Evolutionary conservation across 2,888 invertebrate genomes (phyloP).

Genomic region (Cantharis lateralis): DNA sequence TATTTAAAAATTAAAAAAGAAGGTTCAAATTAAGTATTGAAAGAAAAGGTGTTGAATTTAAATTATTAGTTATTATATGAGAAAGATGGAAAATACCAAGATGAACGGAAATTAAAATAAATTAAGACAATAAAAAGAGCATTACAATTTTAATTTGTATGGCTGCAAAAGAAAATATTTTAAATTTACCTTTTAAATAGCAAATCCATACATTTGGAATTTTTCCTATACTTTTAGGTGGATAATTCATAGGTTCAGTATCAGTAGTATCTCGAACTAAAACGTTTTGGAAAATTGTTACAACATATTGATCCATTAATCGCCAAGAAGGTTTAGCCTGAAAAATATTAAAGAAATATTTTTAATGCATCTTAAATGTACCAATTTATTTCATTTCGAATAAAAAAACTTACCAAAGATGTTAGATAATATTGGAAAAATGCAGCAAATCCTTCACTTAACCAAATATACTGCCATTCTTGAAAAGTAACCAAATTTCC

Average conservation of each 20-base stretch:
- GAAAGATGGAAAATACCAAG: no score
- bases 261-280: slow-evolving; percentile 59
- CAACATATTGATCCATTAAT: slow-evolving; percentile 20
- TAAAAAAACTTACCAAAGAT: slow-evolving; percentile 14
- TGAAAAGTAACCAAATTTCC: slow-evolving; percentile 55
- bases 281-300: slow-evolving; percentile 57
- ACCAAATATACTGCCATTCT: slow-evolving; percentile 18
- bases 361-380: not conserved
- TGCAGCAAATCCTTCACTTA: slow-evolving; percentile 25
- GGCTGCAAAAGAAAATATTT: no score
- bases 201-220: slow-evolving; percentile 51
- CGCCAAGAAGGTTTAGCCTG: slow-evolving; percentile 18
- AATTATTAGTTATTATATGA: no score
- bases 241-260: slow-evolving; percentile 60
- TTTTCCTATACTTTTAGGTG: slow-evolving; percentile 61
- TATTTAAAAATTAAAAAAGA: no score
- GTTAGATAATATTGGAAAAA: slow-evolving; percentile 18
- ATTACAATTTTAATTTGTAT: no score
- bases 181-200: slow-evolving; percentile 17
- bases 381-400: not conserved
- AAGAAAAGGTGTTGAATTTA: no score
- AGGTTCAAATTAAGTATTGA: no score
- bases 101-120: no score
- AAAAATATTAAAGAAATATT: not conserved
- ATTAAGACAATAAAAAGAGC: no score